A percentile compares a stretch with the other conserved stretches of the same genome.
These are phyloP conservation scores for Sus cebifrons DNA, from an alignment of 2,797 vertebrate species.

Conservation along the genomic window DNA sequence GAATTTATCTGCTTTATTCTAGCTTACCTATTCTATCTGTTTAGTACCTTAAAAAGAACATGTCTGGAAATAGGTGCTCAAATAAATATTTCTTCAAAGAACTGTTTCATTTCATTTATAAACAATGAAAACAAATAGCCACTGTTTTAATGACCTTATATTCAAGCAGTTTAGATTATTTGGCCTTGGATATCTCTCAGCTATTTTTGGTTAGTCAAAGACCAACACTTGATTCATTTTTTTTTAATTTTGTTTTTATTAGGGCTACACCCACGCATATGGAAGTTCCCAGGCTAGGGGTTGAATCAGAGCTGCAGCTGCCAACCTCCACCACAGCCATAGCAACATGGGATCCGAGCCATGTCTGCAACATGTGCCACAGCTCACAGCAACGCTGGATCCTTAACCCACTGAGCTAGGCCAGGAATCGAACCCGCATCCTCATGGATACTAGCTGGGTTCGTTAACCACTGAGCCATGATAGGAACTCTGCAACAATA, in stretches of 20 bases:
- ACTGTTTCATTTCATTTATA: constrained; percentile 9
- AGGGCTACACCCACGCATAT: no score
- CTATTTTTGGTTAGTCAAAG: constrained; percentile 37
- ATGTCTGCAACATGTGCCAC: no score
- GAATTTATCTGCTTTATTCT: neutral
- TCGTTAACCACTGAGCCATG: no score
- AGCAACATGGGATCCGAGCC: no score
- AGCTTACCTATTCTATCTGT: neutral
- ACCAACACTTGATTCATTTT: neutral
- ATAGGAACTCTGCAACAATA: neutral
- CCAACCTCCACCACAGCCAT: no score
- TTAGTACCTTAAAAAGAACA: constrained; percentile 28
- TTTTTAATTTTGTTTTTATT: no score
- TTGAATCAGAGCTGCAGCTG: no score
- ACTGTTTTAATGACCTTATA: constrained; percentile 8
- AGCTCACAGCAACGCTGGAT: no score
- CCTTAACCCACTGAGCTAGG: no score
- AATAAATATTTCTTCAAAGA: constrained; percentile 53
- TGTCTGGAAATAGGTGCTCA: neutral
- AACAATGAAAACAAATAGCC: constrained; percentile 26
- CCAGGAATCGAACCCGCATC: no score
- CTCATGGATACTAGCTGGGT: no score
- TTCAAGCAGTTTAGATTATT: constrained; percentile 1
- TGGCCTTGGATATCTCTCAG: constrained; percentile 37
- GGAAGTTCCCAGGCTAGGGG: no score